These are phyloP conservation scores for Dicerorhinus sumatrensis DNA, from an alignment of 2,113 vertebrate genomes.

Conservation along the genomic window DNA sequence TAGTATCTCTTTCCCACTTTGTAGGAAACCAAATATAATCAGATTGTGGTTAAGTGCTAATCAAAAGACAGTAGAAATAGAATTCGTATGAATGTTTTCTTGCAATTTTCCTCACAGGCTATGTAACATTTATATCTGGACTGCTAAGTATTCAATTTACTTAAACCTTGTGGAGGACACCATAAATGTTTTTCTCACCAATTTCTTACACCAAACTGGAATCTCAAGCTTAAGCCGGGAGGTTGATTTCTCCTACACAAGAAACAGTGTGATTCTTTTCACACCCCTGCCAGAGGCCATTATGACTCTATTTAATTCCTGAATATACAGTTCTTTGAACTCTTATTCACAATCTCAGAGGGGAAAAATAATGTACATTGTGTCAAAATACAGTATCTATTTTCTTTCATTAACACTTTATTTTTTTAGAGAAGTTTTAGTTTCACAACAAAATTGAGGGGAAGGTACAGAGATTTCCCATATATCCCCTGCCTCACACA, in stretches of 20 bases:
- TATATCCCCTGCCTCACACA: not conserved
- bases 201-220: conserved; percentile 67
- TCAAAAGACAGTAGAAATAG: conserved; percentile 32
- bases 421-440: not conserved
- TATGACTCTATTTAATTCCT: conserved; percentile 72
- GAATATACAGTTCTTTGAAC: conserved; percentile 73
- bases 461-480: not conserved
- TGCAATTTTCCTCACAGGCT: not conserved
- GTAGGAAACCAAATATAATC: conserved; percentile 27
- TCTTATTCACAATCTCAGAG: conserved; percentile 64
- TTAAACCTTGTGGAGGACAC: not conserved
- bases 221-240: conserved; percentile 61
- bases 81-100: conserved; percentile 27
- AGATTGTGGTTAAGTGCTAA: conserved; percentile 14
- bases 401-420: not conserved
- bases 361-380: conserved; percentile 24
- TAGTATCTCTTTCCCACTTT: not conserved
- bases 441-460: not conserved
- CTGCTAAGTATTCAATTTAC: conserved; percentile 30
- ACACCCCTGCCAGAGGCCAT: conserved; percentile 68
- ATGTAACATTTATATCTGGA: conserved; percentile 38
- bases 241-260: conserved; percentile 61
- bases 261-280: conserved; percentile 60
- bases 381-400: conserved; percentile 35
- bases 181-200: conserved; percentile 33